These are phyloP conservation scores for Polyploca ridens DNA, from an alignment of 2,888 invertebrate species.

Conservation along the genomic window DNA sequence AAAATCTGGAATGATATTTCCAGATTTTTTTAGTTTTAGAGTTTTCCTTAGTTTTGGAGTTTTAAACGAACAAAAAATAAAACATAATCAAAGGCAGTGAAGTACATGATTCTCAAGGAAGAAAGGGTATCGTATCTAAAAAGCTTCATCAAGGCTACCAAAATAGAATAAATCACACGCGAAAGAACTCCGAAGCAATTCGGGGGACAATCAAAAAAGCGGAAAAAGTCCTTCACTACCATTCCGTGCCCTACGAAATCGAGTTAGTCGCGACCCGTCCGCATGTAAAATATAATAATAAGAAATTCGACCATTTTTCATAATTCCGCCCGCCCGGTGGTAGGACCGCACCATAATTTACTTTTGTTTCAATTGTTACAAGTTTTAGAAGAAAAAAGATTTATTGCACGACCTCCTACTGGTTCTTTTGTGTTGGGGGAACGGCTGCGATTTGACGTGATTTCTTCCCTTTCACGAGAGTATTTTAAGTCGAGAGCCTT, in stretches of 20 bases:
- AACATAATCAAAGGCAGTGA: not conserved
- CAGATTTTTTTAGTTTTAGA: too few relatives aligned
- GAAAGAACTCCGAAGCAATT: slow-evolving; percentile 21
- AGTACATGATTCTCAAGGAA: not conserved
- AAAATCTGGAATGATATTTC: too few relatives aligned
- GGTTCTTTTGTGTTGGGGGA: slow-evolving; percentile 46
- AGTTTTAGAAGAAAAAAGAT: slow-evolving; percentile 66
- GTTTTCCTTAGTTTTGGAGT: too few relatives aligned
- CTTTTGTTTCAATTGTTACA: slow-evolving; percentile 81
- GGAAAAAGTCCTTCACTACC: slow-evolving; percentile 14
- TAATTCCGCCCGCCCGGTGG: slow-evolving; percentile 60
- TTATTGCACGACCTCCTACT: slow-evolving; percentile 61
- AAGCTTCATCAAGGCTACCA: not conserved
- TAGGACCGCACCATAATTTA: slow-evolving; percentile 67
- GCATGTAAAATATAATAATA: slow-evolving; percentile 23
- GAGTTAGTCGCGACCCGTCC: slow-evolving; percentile 23
- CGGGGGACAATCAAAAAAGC: slow-evolving; percentile 25
- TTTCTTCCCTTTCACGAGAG: slow-evolving; percentile 41
- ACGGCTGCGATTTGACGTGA: slow-evolving; percentile 51
- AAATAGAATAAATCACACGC: slow-evolving; percentile 20
- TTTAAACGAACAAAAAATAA: not conserved
- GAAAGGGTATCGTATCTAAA: not conserved
- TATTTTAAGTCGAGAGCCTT: slow-evolving; percentile 23
- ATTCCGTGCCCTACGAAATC: slow-evolving; percentile 25
- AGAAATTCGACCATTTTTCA: slow-evolving; percentile 64